Conservation (phyloP, 2,888 invertebrate genomes). For the Aspidiotus rigidus region DNA sequence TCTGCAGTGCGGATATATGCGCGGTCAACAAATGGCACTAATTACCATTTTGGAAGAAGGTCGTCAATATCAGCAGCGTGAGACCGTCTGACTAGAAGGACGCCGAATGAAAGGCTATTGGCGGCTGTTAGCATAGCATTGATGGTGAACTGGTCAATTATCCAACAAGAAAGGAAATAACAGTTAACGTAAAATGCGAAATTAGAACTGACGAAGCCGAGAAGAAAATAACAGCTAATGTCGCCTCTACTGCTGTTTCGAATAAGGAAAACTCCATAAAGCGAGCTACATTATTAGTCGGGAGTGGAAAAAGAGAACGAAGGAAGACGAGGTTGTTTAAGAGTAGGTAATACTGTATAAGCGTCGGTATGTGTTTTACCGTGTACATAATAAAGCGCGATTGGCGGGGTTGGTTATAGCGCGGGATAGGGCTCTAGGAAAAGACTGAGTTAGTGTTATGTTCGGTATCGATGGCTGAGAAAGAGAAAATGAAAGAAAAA, state of each 20-base stretch:
- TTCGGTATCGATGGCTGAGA: conserved; percentile 33
- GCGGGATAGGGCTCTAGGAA: conserved; percentile 11
- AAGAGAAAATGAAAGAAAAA: conserved; percentile 26
- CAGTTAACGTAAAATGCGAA: conserved; percentile 33
- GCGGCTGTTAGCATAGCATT: conserved; percentile 21
- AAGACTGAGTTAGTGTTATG: conserved; percentile 33
- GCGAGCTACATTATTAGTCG: conserved; percentile 32
- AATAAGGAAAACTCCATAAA: conserved; percentile 31
- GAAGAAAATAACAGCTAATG: conserved; percentile 20
- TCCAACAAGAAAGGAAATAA: conserved; percentile 31
- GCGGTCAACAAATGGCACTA: too few relatives aligned
- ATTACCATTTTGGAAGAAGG: too few relatives aligned
- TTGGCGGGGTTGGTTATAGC: background rate
- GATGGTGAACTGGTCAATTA: conserved; percentile 29
- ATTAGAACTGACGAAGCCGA: conserved; percentile 31
- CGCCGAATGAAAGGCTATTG: background rate
- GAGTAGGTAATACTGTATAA: background rate
- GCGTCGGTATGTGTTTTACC: conserved; percentile 30
- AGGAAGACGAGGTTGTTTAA: conserved; percentile 5
- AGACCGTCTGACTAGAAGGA: too few relatives aligned
- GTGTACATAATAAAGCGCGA: conserved; percentile 30
- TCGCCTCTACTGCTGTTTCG: conserved; percentile 9
- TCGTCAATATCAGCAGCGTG: too few relatives aligned
- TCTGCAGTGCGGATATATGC: too few relatives aligned
- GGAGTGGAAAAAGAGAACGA: conserved; percentile 2